Evolutionary conservation across 2,797 vertebrate species (phyloP), one percentile per base, ranked within the genome.

Genomic region (Hipposideros larvatus): DNA sequence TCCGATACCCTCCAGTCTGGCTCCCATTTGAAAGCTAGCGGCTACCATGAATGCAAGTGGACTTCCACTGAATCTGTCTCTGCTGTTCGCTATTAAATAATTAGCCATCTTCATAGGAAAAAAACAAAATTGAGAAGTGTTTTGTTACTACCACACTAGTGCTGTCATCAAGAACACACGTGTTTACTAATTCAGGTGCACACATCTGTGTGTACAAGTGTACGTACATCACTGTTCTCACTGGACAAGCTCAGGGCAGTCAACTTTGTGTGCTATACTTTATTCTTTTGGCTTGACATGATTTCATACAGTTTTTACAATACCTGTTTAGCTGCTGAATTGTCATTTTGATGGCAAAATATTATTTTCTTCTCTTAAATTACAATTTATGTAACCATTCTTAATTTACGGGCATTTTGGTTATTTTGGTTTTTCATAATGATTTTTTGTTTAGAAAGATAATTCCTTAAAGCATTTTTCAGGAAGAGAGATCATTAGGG

Each of bases 161-260:
- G 57, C 65, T 34, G 6, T 74, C 46, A 26, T n/a, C 11, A 1
- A 51, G 46, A 48, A 2, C 16, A 7, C 28, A 19, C 14, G 0
- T 51, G 48, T 51, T 4, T 19, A 10, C 11, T n/a, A 2, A 48
- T 57, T 61, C 10, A 1, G 41, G 11, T 31, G 37, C 0, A 1
- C 57, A 3, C 0, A 16, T 28, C 61, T 71, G 6, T 11, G 14
- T 10, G 0, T 1, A 5, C n/a, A 0, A 11, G 0, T 46, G 4
- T 3, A 28, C 4, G 0, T 22, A 11, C 4, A 0, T 15, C 11
- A 14, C 34, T 26, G 15, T 7, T 13, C 11, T 3, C 1, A 1
- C 51, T 3, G 1, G 10, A 2, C 22, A 0, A 14, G 8, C 48
- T 21, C 26, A 4, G 53, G 43, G 46, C 28, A 16, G 31, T 31